Conservation (phyloP, 2,797 vertebrate genomes). For the Protonibea diacanthus region DNA sequence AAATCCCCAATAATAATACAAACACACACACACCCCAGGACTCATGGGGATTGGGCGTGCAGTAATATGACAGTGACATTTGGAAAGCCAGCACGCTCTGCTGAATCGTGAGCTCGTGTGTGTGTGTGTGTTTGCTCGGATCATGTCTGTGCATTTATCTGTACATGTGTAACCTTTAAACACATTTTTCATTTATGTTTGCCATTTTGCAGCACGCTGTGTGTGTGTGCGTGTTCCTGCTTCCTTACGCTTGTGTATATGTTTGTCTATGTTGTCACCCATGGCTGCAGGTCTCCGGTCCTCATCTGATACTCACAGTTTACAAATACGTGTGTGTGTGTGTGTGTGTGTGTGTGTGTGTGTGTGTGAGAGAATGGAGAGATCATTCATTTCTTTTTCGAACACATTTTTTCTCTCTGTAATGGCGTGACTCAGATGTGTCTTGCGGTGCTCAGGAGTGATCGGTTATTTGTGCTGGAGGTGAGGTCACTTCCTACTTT, state of each 20-base stretch:
- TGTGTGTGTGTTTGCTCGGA: constrained; percentile 27
- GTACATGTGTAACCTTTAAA: constrained; percentile 35
- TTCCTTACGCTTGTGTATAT: neutral
- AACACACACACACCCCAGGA: constrained; percentile 39
- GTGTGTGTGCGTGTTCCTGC: neutral
- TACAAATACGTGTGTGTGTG: constrained; percentile 19
- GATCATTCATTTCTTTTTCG: constrained; percentile 5
- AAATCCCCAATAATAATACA: too few species aligned
- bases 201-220: constrained; percentile 1
- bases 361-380: neutral
- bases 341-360: constrained; percentile 10
- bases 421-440: constrained; percentile 26
- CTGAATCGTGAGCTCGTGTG: constrained; percentile 44
- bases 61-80: constrained; percentile 76
- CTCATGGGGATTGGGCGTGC: constrained; percentile 49
- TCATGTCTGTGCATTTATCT: constrained; percentile 56
- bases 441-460: constrained; percentile 38
- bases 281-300: constrained; percentile 57
- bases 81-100: constrained; percentile 71
- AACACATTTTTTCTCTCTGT: constrained; percentile 1
- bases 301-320: constrained; percentile 64
- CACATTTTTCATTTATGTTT: constrained; percentile 28
- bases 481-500: constrained; percentile 73
- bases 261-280: constrained; percentile 47
- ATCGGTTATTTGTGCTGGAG: constrained; percentile 37